Percentiles rank a stretch among this genome's conserved stretches.
Evolutionary conservation across 1,140 invertebrate genomes (phyloP).

Genomic region (Papilio polytes): DNA sequence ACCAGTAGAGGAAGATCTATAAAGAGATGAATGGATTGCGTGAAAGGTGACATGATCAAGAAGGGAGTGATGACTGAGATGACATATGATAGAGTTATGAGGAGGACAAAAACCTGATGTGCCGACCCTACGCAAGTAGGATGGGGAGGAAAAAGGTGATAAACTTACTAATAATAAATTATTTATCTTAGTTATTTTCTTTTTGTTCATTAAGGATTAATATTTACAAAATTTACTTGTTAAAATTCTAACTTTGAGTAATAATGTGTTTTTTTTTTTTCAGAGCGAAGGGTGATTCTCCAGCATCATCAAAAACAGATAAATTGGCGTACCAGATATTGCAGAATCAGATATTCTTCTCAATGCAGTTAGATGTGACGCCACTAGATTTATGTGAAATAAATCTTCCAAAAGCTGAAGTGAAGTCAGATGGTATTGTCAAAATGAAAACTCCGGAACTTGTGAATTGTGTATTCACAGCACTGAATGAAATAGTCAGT

Average conservation of each 20-base stretch:
- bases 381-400: conserved; percentile 65
- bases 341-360: conserved; percentile 70
- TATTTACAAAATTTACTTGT: too few relatives aligned
- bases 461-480: conserved; percentile 67
- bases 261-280: conserved; percentile 2
- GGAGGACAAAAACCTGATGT: too few relatives aligned
- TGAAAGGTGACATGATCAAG: too few relatives aligned
- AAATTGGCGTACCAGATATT: conserved; percentile 63
- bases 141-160: too few relatives aligned
- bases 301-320: conserved; percentile 53
- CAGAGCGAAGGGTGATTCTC: conserved; percentile 63
- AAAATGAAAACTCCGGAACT: conserved; percentile 77
- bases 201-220: not conserved
- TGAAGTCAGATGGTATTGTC: conserved; percentile 64
- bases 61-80: too few relatives aligned
- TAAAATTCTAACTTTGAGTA: too few relatives aligned
- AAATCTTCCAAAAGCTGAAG: conserved; percentile 65
- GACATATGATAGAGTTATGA: too few relatives aligned
- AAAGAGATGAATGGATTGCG: too few relatives aligned
- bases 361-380: conserved; percentile 61
- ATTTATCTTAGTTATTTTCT: conserved; percentile 16
- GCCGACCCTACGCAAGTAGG: too few relatives aligned
- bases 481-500: conserved; percentile 62
- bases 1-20: too few relatives aligned
- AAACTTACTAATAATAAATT: not conserved